Conservation (phyloP, 2,888 invertebrate genomes). For the Drosophila affinis region DNA sequence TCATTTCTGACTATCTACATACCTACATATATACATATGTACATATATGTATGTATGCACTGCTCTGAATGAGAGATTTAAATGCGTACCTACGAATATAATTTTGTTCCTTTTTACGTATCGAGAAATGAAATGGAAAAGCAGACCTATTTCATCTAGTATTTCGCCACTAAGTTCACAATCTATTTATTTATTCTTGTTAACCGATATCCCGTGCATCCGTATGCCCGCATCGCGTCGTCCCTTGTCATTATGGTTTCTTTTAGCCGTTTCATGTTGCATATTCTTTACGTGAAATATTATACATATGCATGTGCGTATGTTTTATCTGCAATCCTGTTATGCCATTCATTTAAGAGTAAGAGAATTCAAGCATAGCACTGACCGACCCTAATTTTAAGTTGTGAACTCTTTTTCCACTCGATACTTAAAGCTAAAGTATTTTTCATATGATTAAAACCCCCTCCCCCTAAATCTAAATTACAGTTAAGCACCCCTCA, state of each 20-base stretch:
- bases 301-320: constrained; percentile 9
- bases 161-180: constrained; percentile 38
- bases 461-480: constrained; percentile 8
- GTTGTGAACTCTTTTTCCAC: constrained; percentile 49
- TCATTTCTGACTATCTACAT: neutral
- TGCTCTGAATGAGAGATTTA: no score
- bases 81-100: constrained; percentile 32
- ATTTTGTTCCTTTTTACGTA: constrained; percentile 64
- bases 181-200: constrained; percentile 53
- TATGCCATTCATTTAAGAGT: constrained; percentile 59
- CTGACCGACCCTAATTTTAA: constrained; percentile 64
- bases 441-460: constrained; percentile 57
- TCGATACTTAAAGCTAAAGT: constrained; percentile 53
- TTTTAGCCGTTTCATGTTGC: constrained; percentile 33
- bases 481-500: constrained; percentile 23
- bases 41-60: neutral
- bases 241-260: constrained; percentile 27
- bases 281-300: constrained; percentile 37
- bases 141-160: constrained; percentile 56
- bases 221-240: constrained; percentile 27
- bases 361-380: constrained; percentile 66
- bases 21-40: neutral
- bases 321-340: constrained; percentile 61
- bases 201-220: neutral
- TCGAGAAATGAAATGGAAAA: constrained; percentile 51